Evolutionary conservation across 2,888 invertebrate species (phyloP), one percentile per base, ranked within the genome.

Genomic region (Colletes collaris): DNA sequence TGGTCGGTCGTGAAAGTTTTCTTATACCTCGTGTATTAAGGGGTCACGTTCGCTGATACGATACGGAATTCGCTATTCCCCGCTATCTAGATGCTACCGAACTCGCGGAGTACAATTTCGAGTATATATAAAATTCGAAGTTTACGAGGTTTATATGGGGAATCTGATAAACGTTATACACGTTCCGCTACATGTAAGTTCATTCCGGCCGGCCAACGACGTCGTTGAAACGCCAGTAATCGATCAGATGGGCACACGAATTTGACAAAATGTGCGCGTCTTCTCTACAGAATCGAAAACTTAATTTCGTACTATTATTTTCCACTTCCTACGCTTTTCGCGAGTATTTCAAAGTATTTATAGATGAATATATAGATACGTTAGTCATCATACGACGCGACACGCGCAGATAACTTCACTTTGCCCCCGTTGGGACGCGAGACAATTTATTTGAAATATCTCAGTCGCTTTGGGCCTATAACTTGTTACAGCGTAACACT

Each of bases 1-100:
- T 50, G 64, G 69, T 81, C 78, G 72, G 68, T 83, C 69, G 65
- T 59, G 67, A 64, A 86, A 84, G 64, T 84, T 83, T 86, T 79
- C 76, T 86, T 60, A 52, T 59, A 60, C 58, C 58, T 68, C 56
- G 60, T 58, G 27, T 79, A 70, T 84, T 75, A 77, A 70, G 40
- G 55, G 68, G 59, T 84, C 81, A 78, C 84, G 27, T 81, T 52
- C 64, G 62, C 55, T 46, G 55, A 63, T 52, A 60, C 62, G 37
- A 49, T 52, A 35, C 62, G 35, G 63, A 44, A 56, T 46, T 59
- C 44, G 40, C 69, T 50, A 40, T 49, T 8, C 67, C 56, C 11
- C 27, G 44, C 4, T 68, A 60, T 66, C 56, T 46, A 49, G 69
- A 64, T 58, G 40, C 52, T 44, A 13, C 44, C 40, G 59, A 58